A percentile compares a stretch with the other conserved stretches of the same genome.
Conservation (phyloP, 1,140 invertebrate species). For the Euura saliciscinereae region DNA sequence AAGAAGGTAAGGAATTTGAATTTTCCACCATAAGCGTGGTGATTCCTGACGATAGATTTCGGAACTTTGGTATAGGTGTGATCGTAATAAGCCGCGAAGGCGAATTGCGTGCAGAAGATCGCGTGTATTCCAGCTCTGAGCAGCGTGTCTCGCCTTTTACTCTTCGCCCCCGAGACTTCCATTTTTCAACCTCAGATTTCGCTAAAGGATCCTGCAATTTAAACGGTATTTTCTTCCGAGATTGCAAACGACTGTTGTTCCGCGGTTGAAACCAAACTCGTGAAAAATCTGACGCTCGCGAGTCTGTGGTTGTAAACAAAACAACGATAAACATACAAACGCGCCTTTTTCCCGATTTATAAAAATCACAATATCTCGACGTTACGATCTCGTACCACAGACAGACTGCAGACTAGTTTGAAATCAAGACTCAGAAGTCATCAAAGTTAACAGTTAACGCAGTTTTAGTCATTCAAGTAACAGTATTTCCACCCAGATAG, state of each 20-base stretch:
- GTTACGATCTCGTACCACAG: too few species aligned
- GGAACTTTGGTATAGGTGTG: conserved; percentile 72
- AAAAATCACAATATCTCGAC: too few species aligned
- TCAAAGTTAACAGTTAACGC: too few species aligned
- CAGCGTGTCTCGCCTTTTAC: conserved; percentile 49
- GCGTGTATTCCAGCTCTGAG: conserved; percentile 66
- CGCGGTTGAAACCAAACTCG: conserved; percentile 23
- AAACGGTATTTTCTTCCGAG: not conserved
- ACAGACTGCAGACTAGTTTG: too few species aligned
- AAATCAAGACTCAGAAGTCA: too few species aligned
- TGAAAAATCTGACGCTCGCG: conserved; percentile 11
- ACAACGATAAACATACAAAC: not conserved
- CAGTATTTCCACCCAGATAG: too few species aligned
- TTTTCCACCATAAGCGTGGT: conserved; percentile 71
- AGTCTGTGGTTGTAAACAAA: not conserved
- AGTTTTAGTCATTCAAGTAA: too few species aligned
- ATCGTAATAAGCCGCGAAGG: conserved; percentile 77
- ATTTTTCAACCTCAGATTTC: not conserved
- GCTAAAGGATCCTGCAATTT: not conserved
- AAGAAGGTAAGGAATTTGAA: conserved; percentile 88
- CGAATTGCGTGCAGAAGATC: conserved; percentile 69
- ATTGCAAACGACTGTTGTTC: conserved; percentile 39
- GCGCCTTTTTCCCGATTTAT: too few species aligned
- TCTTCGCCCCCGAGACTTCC: not conserved
- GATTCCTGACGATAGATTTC: conserved; percentile 48